Base-by-base conservation (phyloP, 2,797 vertebrate genomes). In the Chrosomus eos region DNA sequence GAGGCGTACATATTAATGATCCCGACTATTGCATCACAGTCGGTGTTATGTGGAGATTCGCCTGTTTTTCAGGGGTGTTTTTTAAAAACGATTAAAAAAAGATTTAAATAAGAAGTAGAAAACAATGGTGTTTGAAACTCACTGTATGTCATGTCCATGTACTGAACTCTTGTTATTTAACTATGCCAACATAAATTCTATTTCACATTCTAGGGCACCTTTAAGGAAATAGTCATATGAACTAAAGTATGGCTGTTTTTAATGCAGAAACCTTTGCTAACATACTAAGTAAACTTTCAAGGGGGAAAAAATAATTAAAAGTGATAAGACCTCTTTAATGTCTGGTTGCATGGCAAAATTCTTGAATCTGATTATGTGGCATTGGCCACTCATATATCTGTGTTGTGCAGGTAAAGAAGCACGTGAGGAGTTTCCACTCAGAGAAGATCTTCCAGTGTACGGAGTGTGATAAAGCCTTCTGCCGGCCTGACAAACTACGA, bases 381-480 rank as follows among this genome's bases (percentile, higher is more conserved):
- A 26, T 66, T 66, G 18, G 5, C 40, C n/a, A 19, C n/a, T 75
- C 4, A 6, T 38, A 7, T 55, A 43, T 81, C 21, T 71, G 23
- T 84, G 66, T 7, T 84, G 38, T 51, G 72, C 71, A 99, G 98
- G 96, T 99, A 81, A 99, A 99, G 93, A 99, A 99, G 74, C 98
- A 99, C 0, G 97, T 99, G 16, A 97, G 98, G 84, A 99, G 98
- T 87, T 99, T 99, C 93, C 98, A 99, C 81, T 99, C 98, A 0
- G 98, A 99, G 87, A 99, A 99, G 94, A 96, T 98, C 74, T 99
- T 98, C 91, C 97, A 98, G 92, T 99, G 98, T 10, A 95, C 96
- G 0, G 96, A 98, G 88, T 99, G 98, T 2, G 98, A 99, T 86
- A 99, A 99, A 91, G 97, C 98, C 38, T 99, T 99, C 94, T 99